Evolutionary conservation across 1,140 invertebrate species (phyloP), one percentile per base, ranked within the genome.

Genomic region (Ceratitis capitata): DNA sequence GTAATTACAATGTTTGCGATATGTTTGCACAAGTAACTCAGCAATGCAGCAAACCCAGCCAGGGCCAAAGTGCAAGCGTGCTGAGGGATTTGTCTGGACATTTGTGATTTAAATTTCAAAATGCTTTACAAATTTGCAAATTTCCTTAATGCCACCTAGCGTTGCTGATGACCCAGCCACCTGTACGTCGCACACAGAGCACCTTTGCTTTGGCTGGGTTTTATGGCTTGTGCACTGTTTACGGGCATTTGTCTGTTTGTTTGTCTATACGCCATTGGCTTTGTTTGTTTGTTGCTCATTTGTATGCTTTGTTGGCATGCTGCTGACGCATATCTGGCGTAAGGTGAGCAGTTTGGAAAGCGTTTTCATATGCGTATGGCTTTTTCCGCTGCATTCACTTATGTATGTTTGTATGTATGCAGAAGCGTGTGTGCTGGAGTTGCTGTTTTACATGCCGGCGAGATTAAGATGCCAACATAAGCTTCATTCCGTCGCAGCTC

Each of bases 1-100:
- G 64, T 69, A 69, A 69, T 69, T 69, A 69, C 64, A 69, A 69
- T 69, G 64, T 69, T 69, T 69, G 64, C n/a, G 35, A 69, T 69
- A 69, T 69, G 64, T 69, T 69, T 69, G 64, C 64, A 35, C 64
- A 69, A 35, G 64, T 69, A 69, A 69, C 64, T 69, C 39, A 69
- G 35, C 4, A 69, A 1, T 7, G 9, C 29, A 26, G 12, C 12
- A 26, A 12, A 16, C n/a, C 4, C 35, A 69, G 12, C 51, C 19
- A n/a, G 51, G 5, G 51, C 51, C 51, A n/a, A 69, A 29, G 23
- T 14, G 58, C 58, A 61, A 61, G 58, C 64, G 64, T 9, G 64
- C 14, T 16, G 26, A n/a, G 64, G 64, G 64, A 69, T 69, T 69
- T 39, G 64, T 69, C 64, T 69, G 64, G 64, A 26, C 35, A 39